Base-by-base conservation (phyloP, 2,888 invertebrate genomes). In the Xanthia togata region DNA sequence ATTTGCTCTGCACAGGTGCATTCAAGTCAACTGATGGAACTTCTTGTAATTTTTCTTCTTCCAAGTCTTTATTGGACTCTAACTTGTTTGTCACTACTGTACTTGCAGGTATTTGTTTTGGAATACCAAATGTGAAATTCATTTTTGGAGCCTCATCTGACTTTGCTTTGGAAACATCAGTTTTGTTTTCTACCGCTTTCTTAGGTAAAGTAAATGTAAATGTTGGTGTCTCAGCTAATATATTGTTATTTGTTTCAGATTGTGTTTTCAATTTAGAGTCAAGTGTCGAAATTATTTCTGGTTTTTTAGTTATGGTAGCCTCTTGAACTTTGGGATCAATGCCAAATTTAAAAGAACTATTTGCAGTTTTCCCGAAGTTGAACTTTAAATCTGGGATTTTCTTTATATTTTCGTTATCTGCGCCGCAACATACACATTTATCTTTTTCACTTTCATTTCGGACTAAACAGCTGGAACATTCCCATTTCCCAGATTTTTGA, bases 231-330 rank as follows among this genome's bases (percentile, higher is more conserved):
- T 93, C 93, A 55, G 93, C 73, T 62, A 95, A 80, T 72, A 90
- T 84, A 88, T 95, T 95, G 76, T 96, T 95, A 84, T 95, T 95
- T 9, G 92, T 93, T 90, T 95, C 95, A 0, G 91, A 90, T 63
- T 59, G 68, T 82, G 92, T 90, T 79, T 92, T 90, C 35, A 78
- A 59, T 84, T 89, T 90, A 11, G 82, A 77, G 20, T 78, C 81
- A 41, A 79, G 35, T 65, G 81, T 81, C 44, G 85, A 41, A 41
- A 78, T 78, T 14, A 78, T 70, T 55, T 89, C 91, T 0, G 82
- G 57, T 35, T 80, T 82, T 67, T 89, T 89, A n/a, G 85, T 74
- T 31, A 88, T 81, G 20, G 82, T 89, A 59, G 82, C 81, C 80
- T 91, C 90, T 83, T 93, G 90, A 8, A 80, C 81, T 78, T 91